These are phyloP conservation scores for Lasioglossum figueresi DNA, from an alignment of 2,888 invertebrate species.

Conservation along the genomic window DNA sequence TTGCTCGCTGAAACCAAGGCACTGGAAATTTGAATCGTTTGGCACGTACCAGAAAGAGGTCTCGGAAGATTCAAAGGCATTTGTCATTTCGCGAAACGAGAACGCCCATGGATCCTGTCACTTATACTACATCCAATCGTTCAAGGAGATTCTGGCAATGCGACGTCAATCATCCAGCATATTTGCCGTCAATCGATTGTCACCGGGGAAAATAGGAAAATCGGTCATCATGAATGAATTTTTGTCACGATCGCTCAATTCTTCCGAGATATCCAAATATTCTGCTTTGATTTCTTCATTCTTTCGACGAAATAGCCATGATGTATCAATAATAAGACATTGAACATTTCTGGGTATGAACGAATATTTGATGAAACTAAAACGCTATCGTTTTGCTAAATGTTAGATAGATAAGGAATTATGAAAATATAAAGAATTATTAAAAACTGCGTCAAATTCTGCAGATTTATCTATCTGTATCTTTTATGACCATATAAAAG, in stretches of 20 bases:
- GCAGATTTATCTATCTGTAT: background rate
- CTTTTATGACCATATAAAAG: background rate
- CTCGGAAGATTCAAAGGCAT: constrained; percentile 14
- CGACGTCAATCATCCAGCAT: constrained; percentile 16
- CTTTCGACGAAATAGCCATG: background rate
- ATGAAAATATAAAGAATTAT: background rate
- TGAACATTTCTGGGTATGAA: too few relatives aligned
- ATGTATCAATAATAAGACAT: background rate
- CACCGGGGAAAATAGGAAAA: background rate
- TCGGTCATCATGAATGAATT: background rate
- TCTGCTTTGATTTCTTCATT: background rate
- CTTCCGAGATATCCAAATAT: background rate
- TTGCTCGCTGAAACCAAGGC: background rate
- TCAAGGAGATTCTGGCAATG: background rate
- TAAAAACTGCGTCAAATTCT: too few relatives aligned
- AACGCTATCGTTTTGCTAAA: background rate
- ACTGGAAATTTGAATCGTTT: constrained; percentile 13
- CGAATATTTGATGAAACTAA: background rate
- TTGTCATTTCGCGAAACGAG: constrained; percentile 21
- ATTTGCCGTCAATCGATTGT: constrained; percentile 14
- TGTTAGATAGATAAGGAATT: too few relatives aligned
- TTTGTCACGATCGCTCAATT: background rate
- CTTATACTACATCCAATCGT: constrained; percentile 30
- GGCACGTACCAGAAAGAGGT: constrained; percentile 28
- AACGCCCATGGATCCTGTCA: constrained; percentile 7